phyloP scores from a whole-genome alignment of 1,140 invertebrate species.

The Trichogramma pretiosum region DNA sequence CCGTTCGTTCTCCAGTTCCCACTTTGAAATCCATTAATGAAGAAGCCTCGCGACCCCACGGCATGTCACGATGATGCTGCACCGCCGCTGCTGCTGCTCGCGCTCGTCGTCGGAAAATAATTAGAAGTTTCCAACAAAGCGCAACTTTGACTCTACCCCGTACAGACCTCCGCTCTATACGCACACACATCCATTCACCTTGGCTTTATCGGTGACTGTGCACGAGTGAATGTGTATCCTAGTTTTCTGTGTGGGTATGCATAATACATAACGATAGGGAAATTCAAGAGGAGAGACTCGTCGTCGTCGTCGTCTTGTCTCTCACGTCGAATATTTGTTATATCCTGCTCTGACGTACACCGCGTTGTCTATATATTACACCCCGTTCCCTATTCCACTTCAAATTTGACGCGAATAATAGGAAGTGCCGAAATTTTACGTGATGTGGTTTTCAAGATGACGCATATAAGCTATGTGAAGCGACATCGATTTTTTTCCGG shows the following conservation, averaged over 20 bases:
- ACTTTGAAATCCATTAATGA: slow-evolving; percentile 25
- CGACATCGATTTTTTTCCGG: no score
- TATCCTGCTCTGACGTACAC: no score
- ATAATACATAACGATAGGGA: neutral
- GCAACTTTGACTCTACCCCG: slow-evolving; percentile 3
- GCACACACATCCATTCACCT: neutral
- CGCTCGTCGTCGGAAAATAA: slow-evolving; percentile 26
- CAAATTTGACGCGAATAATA: slow-evolving; percentile 10
- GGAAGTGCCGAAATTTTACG: slow-evolving; percentile 8
- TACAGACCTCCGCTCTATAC: slow-evolving; percentile 5
- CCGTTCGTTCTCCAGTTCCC: no score
- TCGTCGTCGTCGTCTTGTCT: no score
- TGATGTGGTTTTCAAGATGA: no score
- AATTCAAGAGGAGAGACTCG: neutral
- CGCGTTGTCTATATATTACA: no score
- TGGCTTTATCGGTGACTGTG: no score
- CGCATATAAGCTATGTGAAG: no score
- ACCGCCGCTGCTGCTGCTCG: neutral
- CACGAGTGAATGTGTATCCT: no score
- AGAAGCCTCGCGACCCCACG: slow-evolving; percentile 17
- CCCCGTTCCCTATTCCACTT: no score
- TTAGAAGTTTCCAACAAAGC: slow-evolving; percentile 28
- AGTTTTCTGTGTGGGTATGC: no score
- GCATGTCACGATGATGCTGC: no score
- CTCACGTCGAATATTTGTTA: neutral